Base-by-base conservation (phyloP, 2,113 vertebrate species). In the Leuciscus idus region DNA sequence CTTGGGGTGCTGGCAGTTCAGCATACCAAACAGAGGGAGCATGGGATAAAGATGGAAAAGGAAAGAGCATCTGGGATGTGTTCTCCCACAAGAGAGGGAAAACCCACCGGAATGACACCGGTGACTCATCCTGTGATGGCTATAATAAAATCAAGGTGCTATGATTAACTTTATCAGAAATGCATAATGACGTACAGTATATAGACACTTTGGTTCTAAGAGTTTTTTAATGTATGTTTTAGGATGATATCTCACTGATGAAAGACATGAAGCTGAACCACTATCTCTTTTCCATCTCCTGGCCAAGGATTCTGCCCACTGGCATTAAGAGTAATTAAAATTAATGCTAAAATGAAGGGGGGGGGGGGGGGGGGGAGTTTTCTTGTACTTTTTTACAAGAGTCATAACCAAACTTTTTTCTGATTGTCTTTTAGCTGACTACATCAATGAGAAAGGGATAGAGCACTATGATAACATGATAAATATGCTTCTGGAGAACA, bases 11-110 rank as follows among this genome's bases (percentile, higher is more conserved):
- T 6, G 97, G 97, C 76, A 97, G 96, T 33, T 98, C 97, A 0
- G 97, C 97, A 8, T 98, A 97, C 90, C 97, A 97, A 93, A 97
- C 96, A 0, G 97, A 98, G 89, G 97, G 97, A 1, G 96, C 96
- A 4, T 98, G 97, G 97, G 95, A 98, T 90, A 89, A 92, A 21
- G 97, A 97, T 1, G 96, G 97, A 7, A 98, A 98, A 93, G 97
- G 96, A 6, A 92, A 93, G 12, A 98, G 97, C 89, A 97, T 98
- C 90, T 98, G 97, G 97, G 97, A 98, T 2, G 80, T 70, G 19
- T 98, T 98, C 43, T 94, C 95, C 0, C 97, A 96, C 89, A 91
- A 89, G 7, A 95, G 92, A 62, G 96, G 96, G 10, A 96, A 92
- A 59, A 95, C 95, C 64, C 73, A 92, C 0, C 89, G 89, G 17